phyloP scores from a whole-genome alignment of 2,888 invertebrate species.

The Bellardia bayeri region DNA sequence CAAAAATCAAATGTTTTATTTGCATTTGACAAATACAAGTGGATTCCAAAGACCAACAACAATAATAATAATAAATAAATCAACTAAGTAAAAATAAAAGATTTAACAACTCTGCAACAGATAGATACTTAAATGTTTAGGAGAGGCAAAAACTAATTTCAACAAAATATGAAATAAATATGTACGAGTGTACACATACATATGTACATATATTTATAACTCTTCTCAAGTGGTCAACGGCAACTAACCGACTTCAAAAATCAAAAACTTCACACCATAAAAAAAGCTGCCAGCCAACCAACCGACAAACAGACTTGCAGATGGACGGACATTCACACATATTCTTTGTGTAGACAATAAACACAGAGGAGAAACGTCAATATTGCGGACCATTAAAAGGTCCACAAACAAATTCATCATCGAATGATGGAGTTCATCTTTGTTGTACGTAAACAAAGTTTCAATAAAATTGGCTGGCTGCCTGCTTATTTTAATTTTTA shows the following conservation, averaged over 20 bases:
- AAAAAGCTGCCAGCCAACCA: slow-evolving; percentile 10
- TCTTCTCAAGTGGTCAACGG: slow-evolving; percentile 40
- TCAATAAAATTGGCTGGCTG: slow-evolving; percentile 22
- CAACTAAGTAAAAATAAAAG: slow-evolving; percentile 12
- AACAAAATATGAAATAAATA: slow-evolving; percentile 26
- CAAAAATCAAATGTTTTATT: slow-evolving; percentile 43
- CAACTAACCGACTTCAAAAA: slow-evolving; percentile 29
- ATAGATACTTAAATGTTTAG: neutral
- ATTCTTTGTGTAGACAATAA: slow-evolving; percentile 37
- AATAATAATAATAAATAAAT: slow-evolving; percentile 40
- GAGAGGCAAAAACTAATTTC: neutral
- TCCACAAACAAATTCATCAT: slow-evolving; percentile 41
- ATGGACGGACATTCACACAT: neutral
- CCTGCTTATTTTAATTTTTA: neutral
- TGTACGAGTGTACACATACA: too few relatives aligned
- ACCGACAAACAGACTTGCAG: neutral
- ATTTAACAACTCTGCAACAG: slow-evolving; percentile 29
- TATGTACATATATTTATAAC: neutral
- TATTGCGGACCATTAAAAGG: slow-evolving; percentile 16
- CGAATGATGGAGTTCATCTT: slow-evolving; percentile 30
- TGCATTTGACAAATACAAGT: slow-evolving; percentile 68
- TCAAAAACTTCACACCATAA: slow-evolving; percentile 52
- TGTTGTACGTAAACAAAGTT: slow-evolving; percentile 31
- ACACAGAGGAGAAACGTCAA: neutral
- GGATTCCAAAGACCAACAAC: slow-evolving; percentile 28